Conservation (phyloP, 2,113 vertebrate genomes). For the Vulpes lagopus region DNA sequence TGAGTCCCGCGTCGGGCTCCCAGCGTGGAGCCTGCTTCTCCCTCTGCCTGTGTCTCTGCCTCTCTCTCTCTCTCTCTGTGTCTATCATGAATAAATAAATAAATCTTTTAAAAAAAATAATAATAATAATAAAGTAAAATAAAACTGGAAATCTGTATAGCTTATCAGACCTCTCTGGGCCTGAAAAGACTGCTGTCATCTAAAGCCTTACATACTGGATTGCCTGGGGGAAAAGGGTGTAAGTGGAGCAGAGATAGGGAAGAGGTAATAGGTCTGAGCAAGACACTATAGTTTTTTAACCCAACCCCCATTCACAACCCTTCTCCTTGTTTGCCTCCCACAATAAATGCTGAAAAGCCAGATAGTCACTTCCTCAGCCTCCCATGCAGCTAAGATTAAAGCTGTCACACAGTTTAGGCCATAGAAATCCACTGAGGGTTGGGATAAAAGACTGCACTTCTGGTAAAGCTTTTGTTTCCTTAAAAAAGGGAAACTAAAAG, state of each 20-base stretch:
- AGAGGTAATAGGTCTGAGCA: conserved; percentile 16
- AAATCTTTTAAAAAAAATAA: too few species aligned
- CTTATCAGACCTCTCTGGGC: neutral
- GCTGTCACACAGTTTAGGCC: conserved; percentile 9
- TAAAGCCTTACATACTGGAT: neutral
- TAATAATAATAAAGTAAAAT: neutral
- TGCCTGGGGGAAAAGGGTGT: neutral
- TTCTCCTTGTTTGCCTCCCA: conserved; percentile 17
- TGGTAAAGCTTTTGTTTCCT: conserved; percentile 21
- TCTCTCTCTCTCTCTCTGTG: too few species aligned
- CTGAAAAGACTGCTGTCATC: conserved; percentile 13
- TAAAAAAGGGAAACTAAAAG: conserved; percentile 52
- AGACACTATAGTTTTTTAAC: neutral
- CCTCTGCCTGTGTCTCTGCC: too few species aligned
- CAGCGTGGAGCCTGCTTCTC: too few species aligned
- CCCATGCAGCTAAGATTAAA: neutral
- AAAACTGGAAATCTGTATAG: conserved; percentile 30
- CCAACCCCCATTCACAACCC: neutral
- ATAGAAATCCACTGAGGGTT: neutral
- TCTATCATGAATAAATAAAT: too few species aligned
- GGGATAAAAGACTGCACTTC: neutral
- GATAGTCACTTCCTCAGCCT: neutral
- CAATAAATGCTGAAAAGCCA: neutral
- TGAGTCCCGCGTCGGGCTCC: too few species aligned
- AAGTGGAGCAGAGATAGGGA: neutral